These are phyloP conservation scores for Chionoecetes opilio DNA, from an alignment of 1,140 invertebrate species.

Conservation along the genomic window DNA sequence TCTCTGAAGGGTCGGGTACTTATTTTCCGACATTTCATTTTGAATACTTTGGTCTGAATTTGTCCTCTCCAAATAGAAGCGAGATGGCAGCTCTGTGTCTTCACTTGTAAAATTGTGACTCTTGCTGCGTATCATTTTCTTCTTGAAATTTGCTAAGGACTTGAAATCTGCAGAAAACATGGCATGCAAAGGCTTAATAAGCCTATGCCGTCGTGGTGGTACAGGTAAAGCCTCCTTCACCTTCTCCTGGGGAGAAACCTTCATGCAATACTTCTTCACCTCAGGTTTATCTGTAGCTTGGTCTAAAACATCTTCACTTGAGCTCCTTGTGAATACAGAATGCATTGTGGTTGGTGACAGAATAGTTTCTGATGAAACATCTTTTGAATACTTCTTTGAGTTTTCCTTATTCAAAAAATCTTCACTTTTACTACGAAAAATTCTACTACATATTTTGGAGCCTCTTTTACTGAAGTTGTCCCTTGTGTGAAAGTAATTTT, in stretches of 20 bases:
- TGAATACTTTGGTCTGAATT: constrained; percentile 7
- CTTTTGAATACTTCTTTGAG: neutral
- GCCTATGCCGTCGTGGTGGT: constrained; percentile 28
- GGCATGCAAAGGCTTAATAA: constrained; percentile 59
- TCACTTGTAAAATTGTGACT: constrained; percentile 60
- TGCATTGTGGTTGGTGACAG: constrained; percentile 16
- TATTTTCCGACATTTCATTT: constrained; percentile 60
- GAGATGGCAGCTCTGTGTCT: constrained; percentile 53
- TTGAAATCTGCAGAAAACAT: constrained; percentile 47
- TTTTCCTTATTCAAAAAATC: constrained; percentile 46
- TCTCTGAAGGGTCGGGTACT: constrained; percentile 53
- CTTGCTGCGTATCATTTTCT: constrained; percentile 62
- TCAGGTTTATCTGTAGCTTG: constrained; percentile 60
- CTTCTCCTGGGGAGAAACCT: neutral
- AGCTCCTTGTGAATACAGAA: constrained; percentile 58
- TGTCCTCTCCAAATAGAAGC: constrained; percentile 57
- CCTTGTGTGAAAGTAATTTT: neutral
- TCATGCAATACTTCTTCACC: constrained; percentile 40
- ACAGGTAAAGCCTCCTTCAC: constrained; percentile 1
- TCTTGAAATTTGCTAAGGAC: constrained; percentile 51
- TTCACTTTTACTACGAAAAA: constrained; percentile 74
- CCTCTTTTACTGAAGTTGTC: neutral
- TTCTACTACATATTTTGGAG: constrained; percentile 60
- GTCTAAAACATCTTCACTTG: constrained; percentile 68
- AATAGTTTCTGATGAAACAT: constrained; percentile 31